These are phyloP conservation scores for Myopa testacea DNA, from an alignment of 2,888 invertebrate species.

Conservation along the genomic window DNA sequence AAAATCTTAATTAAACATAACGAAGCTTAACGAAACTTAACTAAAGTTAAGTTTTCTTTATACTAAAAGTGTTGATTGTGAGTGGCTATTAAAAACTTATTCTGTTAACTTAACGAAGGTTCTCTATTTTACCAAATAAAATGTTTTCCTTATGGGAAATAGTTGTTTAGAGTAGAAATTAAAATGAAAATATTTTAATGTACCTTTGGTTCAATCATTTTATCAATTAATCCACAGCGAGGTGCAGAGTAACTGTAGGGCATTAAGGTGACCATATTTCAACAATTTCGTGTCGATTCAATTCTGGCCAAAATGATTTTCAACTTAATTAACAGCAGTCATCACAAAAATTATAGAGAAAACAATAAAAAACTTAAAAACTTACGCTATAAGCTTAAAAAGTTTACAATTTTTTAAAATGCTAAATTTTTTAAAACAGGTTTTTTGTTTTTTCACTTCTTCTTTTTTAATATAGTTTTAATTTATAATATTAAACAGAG, in stretches of 20 bases:
- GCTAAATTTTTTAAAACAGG: constrained; percentile 2
- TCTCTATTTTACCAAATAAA: too few relatives aligned
- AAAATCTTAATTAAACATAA: too few relatives aligned
- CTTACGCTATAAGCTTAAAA: constrained; percentile 18
- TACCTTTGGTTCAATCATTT: constrained; percentile 70
- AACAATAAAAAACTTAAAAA: not conserved
- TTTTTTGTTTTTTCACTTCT: not conserved
- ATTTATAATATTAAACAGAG: constrained; percentile 20
- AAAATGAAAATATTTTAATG: constrained; percentile 8
- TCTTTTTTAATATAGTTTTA: not conserved
- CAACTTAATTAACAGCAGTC: not conserved
- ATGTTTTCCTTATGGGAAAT: too few relatives aligned
- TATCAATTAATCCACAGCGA: constrained; percentile 69
- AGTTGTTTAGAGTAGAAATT: too few relatives aligned
- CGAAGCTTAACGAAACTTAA: too few relatives aligned
- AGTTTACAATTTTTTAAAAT: constrained; percentile 34
- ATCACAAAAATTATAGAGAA: not conserved
- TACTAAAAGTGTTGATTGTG: too few relatives aligned
- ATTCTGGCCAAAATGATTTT: not conserved
- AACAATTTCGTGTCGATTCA: constrained; percentile 34
- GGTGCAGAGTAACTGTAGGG: constrained; percentile 68
- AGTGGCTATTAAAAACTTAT: too few relatives aligned
- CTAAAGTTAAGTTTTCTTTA: too few relatives aligned
- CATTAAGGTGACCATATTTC: constrained; percentile 68
- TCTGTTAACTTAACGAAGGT: too few relatives aligned